Conservation (phyloP, 2,888 invertebrate genomes). For the Nemotelus pantherinus region DNA sequence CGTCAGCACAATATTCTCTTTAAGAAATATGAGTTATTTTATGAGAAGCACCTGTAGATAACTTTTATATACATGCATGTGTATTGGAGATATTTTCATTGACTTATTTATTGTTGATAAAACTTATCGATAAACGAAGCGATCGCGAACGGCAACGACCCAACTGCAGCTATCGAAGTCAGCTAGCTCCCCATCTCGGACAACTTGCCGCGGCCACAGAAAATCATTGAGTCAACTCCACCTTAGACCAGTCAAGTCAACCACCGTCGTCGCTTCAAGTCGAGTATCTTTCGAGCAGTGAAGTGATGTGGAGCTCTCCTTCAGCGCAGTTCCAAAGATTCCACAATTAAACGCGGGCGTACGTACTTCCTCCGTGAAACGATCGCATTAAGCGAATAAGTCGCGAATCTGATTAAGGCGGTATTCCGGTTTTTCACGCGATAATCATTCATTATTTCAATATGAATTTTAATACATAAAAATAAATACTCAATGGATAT, state of each 20-base stretch:
- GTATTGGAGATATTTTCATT: too few species aligned
- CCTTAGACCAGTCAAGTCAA: neutral
- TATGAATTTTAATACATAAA: too few species aligned
- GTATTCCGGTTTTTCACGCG: too few species aligned
- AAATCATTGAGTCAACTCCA: slow-evolving; percentile 8
- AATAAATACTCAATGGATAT: too few species aligned
- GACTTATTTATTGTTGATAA: slow-evolving; percentile 8
- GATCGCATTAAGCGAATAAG: slow-evolving; percentile 3
- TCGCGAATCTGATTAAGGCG: slow-evolving; percentile 1
- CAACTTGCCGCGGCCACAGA: neutral
- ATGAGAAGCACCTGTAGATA: too few species aligned
- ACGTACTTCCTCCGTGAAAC: slow-evolving; percentile 32
- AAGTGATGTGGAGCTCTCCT: neutral
- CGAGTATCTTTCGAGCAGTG: neutral
- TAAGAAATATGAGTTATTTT: too few species aligned
- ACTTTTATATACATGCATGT: too few species aligned
- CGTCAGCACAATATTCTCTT: too few species aligned
- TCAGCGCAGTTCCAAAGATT: slow-evolving; percentile 20
- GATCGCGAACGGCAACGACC: slow-evolving; percentile 9
- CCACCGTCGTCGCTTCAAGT: neutral
- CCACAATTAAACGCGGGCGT: slow-evolving; percentile 25
- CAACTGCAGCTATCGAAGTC: neutral
- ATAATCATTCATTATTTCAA: too few species aligned
- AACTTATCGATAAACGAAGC: slow-evolving; percentile 3
- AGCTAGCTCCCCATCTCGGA: neutral